Conservation (phyloP, 2,113 vertebrate species). For the Elephas maximus region DNA sequence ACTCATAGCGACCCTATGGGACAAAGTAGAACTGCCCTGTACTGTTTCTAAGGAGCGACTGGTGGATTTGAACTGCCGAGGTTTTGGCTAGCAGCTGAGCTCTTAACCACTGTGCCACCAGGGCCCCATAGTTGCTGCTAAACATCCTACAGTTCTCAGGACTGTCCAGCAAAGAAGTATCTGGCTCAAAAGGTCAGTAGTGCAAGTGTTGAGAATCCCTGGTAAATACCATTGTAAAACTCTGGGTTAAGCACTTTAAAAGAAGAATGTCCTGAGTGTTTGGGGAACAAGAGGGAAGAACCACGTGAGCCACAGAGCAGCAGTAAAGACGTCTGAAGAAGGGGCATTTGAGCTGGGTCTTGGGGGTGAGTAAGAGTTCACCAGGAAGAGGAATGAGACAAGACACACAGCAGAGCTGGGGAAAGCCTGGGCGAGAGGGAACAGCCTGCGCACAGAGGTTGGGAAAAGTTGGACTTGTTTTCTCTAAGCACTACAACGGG, state of each 20-base stretch:
- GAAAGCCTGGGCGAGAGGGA: not conserved
- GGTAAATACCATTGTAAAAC: rapidly evolving
- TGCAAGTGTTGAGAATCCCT: no score
- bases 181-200: not conserved
- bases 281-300: not conserved
- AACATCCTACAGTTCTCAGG: not conserved
- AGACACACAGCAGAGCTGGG: not conserved
- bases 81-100: no score
- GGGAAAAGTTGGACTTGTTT: not conserved
- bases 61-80: no score
- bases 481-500: rapidly evolving
- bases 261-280: not conserved
- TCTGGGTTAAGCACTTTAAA: rapidly evolving
- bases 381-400: not conserved
- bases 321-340: not conserved
- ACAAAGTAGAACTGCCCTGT: no score
- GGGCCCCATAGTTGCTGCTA: not conserved
- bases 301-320: not conserved
- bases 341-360: no score
- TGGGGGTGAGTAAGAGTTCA: not conserved
- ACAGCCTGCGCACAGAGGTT: rapidly evolving
- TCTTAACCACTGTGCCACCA: not conserved
- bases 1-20: not conserved
- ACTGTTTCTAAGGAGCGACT: not conserved
- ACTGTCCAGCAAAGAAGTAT: not conserved